phyloP scores from a whole-genome alignment of 2,113 vertebrate species.

The Macrotis lagotis region DNA sequence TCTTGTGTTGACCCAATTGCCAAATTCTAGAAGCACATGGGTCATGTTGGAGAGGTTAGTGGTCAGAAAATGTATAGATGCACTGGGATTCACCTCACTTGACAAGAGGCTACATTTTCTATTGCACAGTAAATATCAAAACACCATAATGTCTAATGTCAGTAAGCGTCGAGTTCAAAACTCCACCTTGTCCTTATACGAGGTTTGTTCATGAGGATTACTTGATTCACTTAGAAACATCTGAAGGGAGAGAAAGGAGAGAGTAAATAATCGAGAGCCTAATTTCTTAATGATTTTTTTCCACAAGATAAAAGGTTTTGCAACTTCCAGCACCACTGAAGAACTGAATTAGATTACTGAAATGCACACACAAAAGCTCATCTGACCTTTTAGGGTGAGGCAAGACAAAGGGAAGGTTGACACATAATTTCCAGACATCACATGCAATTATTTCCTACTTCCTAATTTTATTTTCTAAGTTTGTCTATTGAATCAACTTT shows the following conservation, averaged over 20 bases:
- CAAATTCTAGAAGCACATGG: not conserved
- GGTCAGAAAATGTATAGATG: not conserved
- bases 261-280: not conserved
- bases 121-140: constrained; percentile 5
- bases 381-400: not conserved
- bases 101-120: not conserved
- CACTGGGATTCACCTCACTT: not conserved
- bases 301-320: not conserved
- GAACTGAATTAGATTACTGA: constrained; percentile 7
- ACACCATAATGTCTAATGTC: constrained; percentile 36
- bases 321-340: not conserved
- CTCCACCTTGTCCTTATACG: constrained; percentile 28
- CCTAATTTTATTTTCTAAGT: not conserved
- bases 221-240: constrained; percentile 73
- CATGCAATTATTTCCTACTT: not conserved
- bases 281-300: not conserved
- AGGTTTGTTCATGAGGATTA: constrained; percentile 9
- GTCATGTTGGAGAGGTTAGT: not conserved
- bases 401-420: constrained; percentile 5
- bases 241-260: constrained; percentile 71
- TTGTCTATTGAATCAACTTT: not conserved
- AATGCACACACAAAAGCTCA: not conserved
- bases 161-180: constrained; percentile 9
- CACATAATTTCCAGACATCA: not conserved
- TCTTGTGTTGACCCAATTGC: not conserved